These are phyloP conservation scores for Rynchops niger DNA, from an alignment of 2,113 vertebrate species.

Conservation along the genomic window DNA sequence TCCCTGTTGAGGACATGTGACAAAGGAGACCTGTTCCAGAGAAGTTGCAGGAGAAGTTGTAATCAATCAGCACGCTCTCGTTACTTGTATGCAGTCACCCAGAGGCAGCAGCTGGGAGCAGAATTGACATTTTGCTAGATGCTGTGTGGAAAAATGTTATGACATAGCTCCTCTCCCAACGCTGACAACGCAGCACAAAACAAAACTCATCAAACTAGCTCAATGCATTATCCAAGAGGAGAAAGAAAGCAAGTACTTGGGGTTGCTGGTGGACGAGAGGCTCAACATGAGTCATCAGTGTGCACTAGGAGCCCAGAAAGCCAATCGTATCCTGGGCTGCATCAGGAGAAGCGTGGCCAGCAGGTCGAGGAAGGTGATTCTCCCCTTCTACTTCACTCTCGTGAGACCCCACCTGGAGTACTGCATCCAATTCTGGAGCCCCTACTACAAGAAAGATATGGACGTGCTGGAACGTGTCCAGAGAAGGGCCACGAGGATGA, in stretches of 20 bases:
- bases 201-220: background rate
- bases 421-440: too few species aligned
- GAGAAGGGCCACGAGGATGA: too few species aligned
- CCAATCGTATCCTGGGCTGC: too few species aligned
- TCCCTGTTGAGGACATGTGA: background rate
- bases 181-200: background rate
- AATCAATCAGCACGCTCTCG: background rate
- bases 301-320: too few species aligned
- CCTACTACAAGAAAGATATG: too few species aligned
- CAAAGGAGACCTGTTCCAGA: background rate
- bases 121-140: background rate
- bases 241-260: background rate
- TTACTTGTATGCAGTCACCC: background rate
- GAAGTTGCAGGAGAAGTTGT: background rate
- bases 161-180: background rate
- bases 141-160: background rate
- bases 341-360: too few species aligned
- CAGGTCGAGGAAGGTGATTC: too few species aligned
- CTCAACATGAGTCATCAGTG: too few species aligned
- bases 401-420: too few species aligned
- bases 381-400: too few species aligned
- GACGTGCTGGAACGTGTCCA: too few species aligned
- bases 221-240: background rate
- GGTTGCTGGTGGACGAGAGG: too few species aligned
- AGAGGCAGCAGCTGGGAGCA: background rate